phyloP scores from a whole-genome alignment of 2,113 vertebrate species.

The Kryptolebias marmoratus region DNA sequence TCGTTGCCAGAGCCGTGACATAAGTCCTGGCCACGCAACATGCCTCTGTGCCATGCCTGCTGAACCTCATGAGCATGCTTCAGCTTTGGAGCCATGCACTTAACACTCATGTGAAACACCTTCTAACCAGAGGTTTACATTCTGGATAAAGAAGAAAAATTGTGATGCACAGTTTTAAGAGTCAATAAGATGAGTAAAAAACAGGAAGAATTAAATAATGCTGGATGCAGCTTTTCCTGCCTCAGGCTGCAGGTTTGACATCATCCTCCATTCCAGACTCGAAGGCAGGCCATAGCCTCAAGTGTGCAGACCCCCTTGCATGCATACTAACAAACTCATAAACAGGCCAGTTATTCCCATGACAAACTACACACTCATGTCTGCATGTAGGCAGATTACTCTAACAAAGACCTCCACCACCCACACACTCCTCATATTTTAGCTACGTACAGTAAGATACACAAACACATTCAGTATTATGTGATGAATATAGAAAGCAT shows the following conservation, averaged over 20 bases:
- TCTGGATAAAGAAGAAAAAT: conserved; percentile 28
- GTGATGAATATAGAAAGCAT: conserved; percentile 18
- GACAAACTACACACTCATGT: conserved; percentile 43
- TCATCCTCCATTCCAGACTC: conserved; percentile 30
- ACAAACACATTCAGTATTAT: conserved; percentile 33
- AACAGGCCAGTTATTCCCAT: conserved; percentile 63
- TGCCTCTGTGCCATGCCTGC: conserved; percentile 47
- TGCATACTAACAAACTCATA: conserved; percentile 56
- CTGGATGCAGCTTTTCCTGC: conserved; percentile 41
- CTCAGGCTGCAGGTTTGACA: conserved; percentile 33
- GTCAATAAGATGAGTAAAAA: conserved; percentile 38
- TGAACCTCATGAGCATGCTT: conserved; percentile 34
- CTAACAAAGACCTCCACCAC: conserved; percentile 41
- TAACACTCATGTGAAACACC: conserved; percentile 36
- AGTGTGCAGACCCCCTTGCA: conserved; percentile 23
- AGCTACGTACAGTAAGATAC: conserved; percentile 19
- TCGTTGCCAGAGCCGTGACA: conserved; percentile 54
- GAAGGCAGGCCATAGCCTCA: conserved; percentile 18
- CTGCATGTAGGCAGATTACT: conserved; percentile 50
- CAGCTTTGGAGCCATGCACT: conserved; percentile 40
- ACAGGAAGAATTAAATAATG: conserved; percentile 40
- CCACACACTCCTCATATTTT: conserved; percentile 27
- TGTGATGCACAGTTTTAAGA: conserved; percentile 26
- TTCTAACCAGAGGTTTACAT: conserved; percentile 18
- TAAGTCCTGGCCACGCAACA: conserved; percentile 54